A percentile compares a stretch with the other conserved stretches of the same genome.
Evolutionary conservation across 1,140 invertebrate species (phyloP).

Genomic region (Microplitis demolitor): DNA sequence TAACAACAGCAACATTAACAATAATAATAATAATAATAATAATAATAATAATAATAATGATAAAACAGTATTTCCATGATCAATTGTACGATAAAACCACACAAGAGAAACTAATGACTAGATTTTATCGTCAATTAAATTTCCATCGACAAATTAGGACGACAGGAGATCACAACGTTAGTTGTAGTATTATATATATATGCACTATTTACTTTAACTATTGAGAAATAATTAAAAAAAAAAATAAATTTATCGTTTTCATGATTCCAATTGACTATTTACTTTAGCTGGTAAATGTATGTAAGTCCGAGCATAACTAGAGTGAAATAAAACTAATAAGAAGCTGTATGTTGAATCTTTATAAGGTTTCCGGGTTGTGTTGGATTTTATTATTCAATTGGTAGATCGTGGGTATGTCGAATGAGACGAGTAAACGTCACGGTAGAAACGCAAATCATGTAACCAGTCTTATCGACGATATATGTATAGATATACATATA

Average conservation of each 20-base stretch:
- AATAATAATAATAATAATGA: not conserved
- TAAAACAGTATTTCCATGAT: not conserved
- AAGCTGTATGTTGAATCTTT: too few relatives aligned
- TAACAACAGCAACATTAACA: too few relatives aligned
- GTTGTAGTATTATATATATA: not conserved
- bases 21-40: not conserved
- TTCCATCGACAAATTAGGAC: constrained; percentile 43
- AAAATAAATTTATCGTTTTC: too few relatives aligned
- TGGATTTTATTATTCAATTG: not conserved
- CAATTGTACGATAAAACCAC: not conserved
- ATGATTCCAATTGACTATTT: too few relatives aligned
- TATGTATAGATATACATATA: too few relatives aligned
- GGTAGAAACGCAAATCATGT: not conserved
- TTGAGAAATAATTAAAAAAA: too few relatives aligned
- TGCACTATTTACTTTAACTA: not conserved
- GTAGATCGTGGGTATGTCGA: not conserved
- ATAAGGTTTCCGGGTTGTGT: not conserved
- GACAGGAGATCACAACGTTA: not conserved
- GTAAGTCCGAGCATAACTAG: too few relatives aligned
- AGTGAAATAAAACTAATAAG: too few relatives aligned
- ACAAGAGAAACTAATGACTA: constrained; percentile 2
- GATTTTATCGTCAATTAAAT: constrained; percentile 43
- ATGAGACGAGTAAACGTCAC: not conserved
- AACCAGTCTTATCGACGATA: not conserved
- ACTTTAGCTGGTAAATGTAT: too few relatives aligned